These are phyloP conservation scores for Xenus cinereus DNA, from an alignment of 2,113 vertebrate species.

Conservation along the genomic window DNA sequence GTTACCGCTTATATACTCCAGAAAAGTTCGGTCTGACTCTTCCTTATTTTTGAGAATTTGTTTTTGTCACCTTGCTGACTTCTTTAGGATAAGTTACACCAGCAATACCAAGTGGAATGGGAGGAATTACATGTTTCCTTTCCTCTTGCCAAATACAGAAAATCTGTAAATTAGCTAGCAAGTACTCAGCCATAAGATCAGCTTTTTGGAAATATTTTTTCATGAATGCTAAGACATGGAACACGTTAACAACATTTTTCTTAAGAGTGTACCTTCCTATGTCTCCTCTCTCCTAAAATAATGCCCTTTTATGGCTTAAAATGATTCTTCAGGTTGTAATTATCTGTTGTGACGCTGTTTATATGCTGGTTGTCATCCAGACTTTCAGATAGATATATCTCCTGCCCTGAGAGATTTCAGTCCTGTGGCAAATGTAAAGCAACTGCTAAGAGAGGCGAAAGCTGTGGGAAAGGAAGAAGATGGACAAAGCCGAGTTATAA, in stretches of 20 bases:
- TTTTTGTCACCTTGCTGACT: neutral
- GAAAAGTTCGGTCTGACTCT: neutral
- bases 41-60: neutral
- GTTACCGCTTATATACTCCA: neutral
- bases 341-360: neutral
- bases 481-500: neutral
- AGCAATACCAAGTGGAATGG: neutral
- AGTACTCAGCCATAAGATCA: neutral
- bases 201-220: neutral
- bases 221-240: neutral
- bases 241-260: neutral
- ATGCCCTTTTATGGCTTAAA: neutral
- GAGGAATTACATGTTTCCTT: neutral
- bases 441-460: neutral
- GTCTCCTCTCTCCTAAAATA: neutral
- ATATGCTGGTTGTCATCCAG: neutral
- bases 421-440: neutral
- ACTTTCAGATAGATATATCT: neutral
- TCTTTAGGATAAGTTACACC: neutral
- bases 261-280: neutral
- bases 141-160: neutral
- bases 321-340: neutral
- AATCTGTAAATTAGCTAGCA: neutral
- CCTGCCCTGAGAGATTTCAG: neutral
- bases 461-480: neutral